A percentile compares a stretch with the other conserved stretches of the same genome.
Evolutionary conservation across 2,797 vertebrate genomes (phyloP).

Genomic region (Takifugu rubripes): DNA sequence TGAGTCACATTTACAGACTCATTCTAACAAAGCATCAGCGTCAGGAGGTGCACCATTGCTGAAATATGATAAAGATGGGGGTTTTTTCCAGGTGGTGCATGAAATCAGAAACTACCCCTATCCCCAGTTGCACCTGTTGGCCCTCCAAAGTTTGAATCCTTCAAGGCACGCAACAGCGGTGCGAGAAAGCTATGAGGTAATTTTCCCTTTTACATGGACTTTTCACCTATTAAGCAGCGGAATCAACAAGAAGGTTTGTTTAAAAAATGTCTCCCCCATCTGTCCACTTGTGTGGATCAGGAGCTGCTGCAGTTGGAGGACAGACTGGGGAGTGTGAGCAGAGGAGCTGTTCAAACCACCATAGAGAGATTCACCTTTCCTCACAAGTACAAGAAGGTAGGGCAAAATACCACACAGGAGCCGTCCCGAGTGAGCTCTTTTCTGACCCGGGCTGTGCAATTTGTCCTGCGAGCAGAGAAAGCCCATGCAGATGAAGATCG

Average conservation of each 20-base stretch:
- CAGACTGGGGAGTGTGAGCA: conserved; percentile 89
- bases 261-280: too few relatives aligned
- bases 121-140: conserved; percentile 93
- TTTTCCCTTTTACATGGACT: background rate
- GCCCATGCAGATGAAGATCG: conserved; percentile 87
- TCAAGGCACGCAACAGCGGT: conserved; percentile 90
- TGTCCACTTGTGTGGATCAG: conserved; percentile 55
- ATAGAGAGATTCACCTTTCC: conserved; percentile 98
- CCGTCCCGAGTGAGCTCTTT: fast-evolving
- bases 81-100: conserved; percentile 84
- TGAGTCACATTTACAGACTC: too few relatives aligned
- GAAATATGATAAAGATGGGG: conserved; percentile 1
- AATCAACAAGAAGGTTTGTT: background rate
- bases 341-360: conserved; percentile 92
- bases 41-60: background rate
- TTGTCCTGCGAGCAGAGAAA: conserved; percentile 79
- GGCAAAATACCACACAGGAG: background rate
- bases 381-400: conserved; percentile 99
- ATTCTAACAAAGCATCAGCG: background rate
- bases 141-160: conserved; percentile 92
- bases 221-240: background rate
- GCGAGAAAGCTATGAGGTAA: conserved; percentile 94
- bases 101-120: conserved; percentile 98
- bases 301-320: conserved; percentile 97
- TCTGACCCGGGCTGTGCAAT: conserved; percentile 19